A percentile compares a stretch with the other conserved stretches of the same genome.
phyloP scores from a whole-genome alignment of 2,797 vertebrate species.

The Morus bassanus region DNA sequence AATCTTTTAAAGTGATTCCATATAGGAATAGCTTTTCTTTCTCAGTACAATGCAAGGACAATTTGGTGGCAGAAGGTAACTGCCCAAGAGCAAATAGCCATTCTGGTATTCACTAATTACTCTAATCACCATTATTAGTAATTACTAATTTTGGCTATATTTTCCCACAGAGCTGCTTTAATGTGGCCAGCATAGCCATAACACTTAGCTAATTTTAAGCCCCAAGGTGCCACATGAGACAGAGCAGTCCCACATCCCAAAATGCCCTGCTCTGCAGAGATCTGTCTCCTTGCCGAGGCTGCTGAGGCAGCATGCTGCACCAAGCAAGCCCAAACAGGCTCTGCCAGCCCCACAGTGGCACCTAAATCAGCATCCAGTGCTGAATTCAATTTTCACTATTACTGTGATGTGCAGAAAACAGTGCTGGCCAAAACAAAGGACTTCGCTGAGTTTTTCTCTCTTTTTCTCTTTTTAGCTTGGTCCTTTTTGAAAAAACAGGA shows the following conservation, averaged over 20 bases:
- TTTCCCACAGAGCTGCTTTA: background rate
- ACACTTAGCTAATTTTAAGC: background rate
- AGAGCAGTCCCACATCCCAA: accelerated
- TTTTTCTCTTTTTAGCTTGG: background rate
- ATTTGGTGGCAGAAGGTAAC: background rate
- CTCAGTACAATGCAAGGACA: background rate
- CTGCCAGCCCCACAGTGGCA: background rate
- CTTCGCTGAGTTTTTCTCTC: background rate
- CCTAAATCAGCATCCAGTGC: background rate
- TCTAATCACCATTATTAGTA: background rate
- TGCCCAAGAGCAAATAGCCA: background rate
- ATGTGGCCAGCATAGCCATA: background rate
- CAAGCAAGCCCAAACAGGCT: background rate
- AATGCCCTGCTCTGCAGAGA: background rate
- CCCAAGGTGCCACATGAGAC: background rate
- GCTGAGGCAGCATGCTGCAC: background rate
- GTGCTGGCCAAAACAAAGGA: background rate
- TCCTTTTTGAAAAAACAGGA: background rate
- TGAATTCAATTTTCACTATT: background rate
- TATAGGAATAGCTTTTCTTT: background rate
- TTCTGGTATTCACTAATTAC: background rate
- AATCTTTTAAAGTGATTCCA: background rate
- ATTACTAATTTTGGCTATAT: background rate
- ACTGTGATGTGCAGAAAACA: background rate
- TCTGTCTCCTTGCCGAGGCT: background rate